A percentile compares a stretch with the other conserved stretches of the same genome.
These are phyloP conservation scores for Jordanella pulchra DNA, from an alignment of 2,797 vertebrate species.

Conservation along the genomic window DNA sequence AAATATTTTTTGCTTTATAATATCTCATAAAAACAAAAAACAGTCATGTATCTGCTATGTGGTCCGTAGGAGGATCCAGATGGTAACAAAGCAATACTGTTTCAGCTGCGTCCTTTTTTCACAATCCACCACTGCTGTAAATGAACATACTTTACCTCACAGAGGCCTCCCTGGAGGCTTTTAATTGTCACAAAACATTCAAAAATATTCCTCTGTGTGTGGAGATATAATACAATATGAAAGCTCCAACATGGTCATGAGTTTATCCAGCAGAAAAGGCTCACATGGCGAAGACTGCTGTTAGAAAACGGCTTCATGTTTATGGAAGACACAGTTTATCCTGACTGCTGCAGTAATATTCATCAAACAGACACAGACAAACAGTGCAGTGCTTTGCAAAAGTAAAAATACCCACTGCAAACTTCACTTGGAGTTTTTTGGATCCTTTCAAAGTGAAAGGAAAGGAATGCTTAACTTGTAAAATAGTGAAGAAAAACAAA, in stretches of 20 bases:
- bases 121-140: conserved; percentile 65
- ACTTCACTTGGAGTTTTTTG: background rate
- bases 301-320: conserved; percentile 47
- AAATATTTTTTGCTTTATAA: conserved; percentile 12
- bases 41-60: background rate
- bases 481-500: background rate
- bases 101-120: conserved; percentile 29
- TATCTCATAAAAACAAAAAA: conserved; percentile 7
- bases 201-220: conserved; percentile 30
- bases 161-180: conserved; percentile 45
- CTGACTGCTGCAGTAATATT: conserved; percentile 35
- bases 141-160: conserved; percentile 40
- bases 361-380: conserved; percentile 19
- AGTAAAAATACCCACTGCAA: background rate
- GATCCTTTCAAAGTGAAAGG: background rate
- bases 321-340: conserved; percentile 50
- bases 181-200: conserved; percentile 34
- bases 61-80: conserved; percentile 13
- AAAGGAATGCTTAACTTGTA: background rate
- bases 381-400: conserved; percentile 11
- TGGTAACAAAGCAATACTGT: conserved; percentile 57
- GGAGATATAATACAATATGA: conserved; percentile 32
- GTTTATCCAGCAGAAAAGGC: conserved; percentile 16
- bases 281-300: conserved; percentile 30
- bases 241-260: conserved; percentile 38